A percentile compares a stretch with the other conserved stretches of the same genome.
phyloP scores from a whole-genome alignment of 2,888 invertebrate species.

The Dione juno region DNA sequence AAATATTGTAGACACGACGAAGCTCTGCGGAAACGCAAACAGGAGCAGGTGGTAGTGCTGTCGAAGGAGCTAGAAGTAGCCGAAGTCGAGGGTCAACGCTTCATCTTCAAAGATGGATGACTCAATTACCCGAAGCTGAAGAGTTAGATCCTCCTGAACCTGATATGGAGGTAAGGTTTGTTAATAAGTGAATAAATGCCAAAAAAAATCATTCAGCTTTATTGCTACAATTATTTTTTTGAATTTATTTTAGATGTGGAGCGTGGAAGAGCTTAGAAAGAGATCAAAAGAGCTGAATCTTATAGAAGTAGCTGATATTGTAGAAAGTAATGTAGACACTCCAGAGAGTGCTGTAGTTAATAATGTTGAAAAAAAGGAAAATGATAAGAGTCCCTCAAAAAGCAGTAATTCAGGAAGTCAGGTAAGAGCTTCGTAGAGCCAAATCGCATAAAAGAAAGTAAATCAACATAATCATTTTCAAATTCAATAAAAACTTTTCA shows the following conservation, averaged over 20 bases:
- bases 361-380: constrained; percentile 76
- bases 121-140: constrained; percentile 87
- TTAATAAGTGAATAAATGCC: background rate
- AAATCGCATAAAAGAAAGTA: background rate
- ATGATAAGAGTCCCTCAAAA: constrained; percentile 87
- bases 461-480: background rate
- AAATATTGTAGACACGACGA: constrained; percentile 65
- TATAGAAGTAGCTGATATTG: constrained; percentile 75
- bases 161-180: constrained; percentile 77
- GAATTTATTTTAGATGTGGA: constrained; percentile 82
- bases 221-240: constrained; percentile 19
- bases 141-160: constrained; percentile 80
- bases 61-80: constrained; percentile 71
- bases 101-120: constrained; percentile 92
- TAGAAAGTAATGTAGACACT: constrained; percentile 61
- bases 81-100: constrained; percentile 88
- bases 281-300: constrained; percentile 88
- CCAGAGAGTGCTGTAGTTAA: constrained; percentile 59
- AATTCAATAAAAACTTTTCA: constrained; percentile 58
- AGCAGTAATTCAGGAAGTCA: constrained; percentile 91
- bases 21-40: constrained; percentile 79
- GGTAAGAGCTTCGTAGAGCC: constrained; percentile 71
- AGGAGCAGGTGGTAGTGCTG: constrained; percentile 69
- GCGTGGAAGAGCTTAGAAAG: constrained; percentile 87
- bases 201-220: constrained; percentile 1